Conservation (phyloP, 2,113 vertebrate species). For the Bufo bufo region DNA sequence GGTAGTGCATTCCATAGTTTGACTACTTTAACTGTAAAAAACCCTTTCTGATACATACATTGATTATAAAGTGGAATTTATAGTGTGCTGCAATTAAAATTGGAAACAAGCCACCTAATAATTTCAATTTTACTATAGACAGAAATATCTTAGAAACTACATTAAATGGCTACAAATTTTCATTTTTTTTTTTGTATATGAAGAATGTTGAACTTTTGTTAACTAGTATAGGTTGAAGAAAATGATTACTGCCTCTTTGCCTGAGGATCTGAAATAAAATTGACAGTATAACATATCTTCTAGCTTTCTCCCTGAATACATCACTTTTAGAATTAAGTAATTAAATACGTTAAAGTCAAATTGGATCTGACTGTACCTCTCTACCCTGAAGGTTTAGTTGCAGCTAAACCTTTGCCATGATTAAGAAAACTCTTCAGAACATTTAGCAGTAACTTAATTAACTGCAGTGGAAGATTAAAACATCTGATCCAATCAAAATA, state of each 20-base stretch:
- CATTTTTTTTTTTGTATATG: too few relatives aligned
- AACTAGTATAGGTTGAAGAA: background rate
- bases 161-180: background rate
- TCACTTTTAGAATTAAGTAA: slow-evolving; percentile 32
- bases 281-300: slow-evolving; percentile 32
- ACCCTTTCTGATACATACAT: background rate
- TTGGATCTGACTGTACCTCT: slow-evolving; percentile 38
- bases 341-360: slow-evolving; percentile 48
- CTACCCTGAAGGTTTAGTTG: slow-evolving; percentile 28
- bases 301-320: slow-evolving; percentile 32
- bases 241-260: slow-evolving; percentile 40
- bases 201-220: background rate
- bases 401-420: slow-evolving; percentile 40
- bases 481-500: slow-evolving; percentile 28
- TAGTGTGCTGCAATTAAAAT: background rate
- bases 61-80: background rate
- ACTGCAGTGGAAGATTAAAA: slow-evolving; percentile 7
- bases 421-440: slow-evolving; percentile 44
- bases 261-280: slow-evolving; percentile 51
- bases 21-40: too few relatives aligned
- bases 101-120: background rate
- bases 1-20: too few relatives aligned
- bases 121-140: background rate
- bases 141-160: background rate
- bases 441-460: slow-evolving; percentile 48